phyloP scores from a whole-genome alignment of 2,797 vertebrate species.

The Megalops cyprinoides region DNA sequence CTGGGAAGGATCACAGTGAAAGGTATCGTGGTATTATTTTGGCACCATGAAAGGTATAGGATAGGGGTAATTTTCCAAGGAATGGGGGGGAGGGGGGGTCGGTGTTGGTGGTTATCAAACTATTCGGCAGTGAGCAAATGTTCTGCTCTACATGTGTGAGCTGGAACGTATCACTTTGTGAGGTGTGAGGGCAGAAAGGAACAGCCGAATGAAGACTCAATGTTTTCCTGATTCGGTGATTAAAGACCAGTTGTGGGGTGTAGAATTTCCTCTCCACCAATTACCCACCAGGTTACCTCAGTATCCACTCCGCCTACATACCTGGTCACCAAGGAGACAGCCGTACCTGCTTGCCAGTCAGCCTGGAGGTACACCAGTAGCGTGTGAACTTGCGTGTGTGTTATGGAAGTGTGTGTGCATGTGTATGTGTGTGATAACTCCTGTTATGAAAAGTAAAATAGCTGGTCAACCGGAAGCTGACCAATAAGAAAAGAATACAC shows the following conservation, averaged over 20 bases:
- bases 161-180: neutral
- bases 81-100: neutral
- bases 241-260: neutral
- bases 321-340: constrained; percentile 26
- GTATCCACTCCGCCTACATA: constrained; percentile 20
- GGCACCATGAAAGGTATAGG: neutral
- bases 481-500: too few relatives aligned
- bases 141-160: neutral
- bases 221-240: constrained; percentile 17
- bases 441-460: neutral
- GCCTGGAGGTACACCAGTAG: constrained; percentile 10
- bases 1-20: neutral
- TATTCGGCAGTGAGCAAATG: neutral
- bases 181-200: neutral
- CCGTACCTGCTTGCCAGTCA: neutral
- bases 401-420: neutral
- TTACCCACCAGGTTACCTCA: neutral
- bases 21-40: neutral
- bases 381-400: neutral
- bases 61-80: neutral
- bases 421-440: too few relatives aligned
- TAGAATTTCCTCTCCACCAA: constrained; percentile 18
- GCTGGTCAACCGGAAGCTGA: neutral
- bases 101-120: too few relatives aligned
- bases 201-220: neutral